Evolutionary conservation across 2,113 vertebrate genomes (phyloP).

Genomic region (Todiramphus saurophagus): DNA sequence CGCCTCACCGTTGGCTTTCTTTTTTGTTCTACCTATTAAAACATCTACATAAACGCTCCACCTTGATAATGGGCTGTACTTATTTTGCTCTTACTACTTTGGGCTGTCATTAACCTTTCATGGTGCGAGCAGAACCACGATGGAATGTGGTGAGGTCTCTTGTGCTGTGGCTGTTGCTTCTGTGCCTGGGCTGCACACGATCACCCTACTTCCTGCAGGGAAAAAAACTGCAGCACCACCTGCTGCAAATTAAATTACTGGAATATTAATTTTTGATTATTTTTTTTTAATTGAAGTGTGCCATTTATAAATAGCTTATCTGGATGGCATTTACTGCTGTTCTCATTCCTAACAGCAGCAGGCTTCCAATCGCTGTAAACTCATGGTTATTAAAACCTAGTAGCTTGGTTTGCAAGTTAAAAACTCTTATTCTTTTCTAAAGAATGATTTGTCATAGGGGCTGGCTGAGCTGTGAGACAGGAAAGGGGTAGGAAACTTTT

Average conservation of each 20-base stretch:
- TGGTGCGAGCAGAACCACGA: background rate
- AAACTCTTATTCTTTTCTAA: background rate
- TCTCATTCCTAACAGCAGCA: constrained; percentile 3
- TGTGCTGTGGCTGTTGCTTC: background rate
- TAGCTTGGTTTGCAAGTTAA: background rate
- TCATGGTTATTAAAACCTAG: background rate
- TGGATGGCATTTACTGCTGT: background rate
- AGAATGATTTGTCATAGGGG: background rate
- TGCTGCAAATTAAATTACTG: constrained; percentile 13
- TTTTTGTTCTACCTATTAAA: background rate
- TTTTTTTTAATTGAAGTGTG: background rate
- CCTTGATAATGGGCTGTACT: background rate
- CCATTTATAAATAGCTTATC: background rate
- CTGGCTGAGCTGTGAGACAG: background rate
- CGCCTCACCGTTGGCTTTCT: background rate
- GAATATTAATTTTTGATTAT: background rate
- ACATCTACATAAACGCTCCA: background rate
- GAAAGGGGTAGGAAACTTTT: background rate
- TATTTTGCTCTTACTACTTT: background rate
- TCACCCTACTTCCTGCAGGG: background rate
- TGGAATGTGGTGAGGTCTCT: background rate
- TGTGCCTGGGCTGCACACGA: background rate
- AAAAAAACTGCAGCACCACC: constrained; percentile 26
- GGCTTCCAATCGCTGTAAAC: background rate
- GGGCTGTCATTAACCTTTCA: background rate